These are phyloP conservation scores for Ictalurus punctatus DNA, from an alignment of 2,113 vertebrate genomes.

Conservation along the genomic window DNA sequence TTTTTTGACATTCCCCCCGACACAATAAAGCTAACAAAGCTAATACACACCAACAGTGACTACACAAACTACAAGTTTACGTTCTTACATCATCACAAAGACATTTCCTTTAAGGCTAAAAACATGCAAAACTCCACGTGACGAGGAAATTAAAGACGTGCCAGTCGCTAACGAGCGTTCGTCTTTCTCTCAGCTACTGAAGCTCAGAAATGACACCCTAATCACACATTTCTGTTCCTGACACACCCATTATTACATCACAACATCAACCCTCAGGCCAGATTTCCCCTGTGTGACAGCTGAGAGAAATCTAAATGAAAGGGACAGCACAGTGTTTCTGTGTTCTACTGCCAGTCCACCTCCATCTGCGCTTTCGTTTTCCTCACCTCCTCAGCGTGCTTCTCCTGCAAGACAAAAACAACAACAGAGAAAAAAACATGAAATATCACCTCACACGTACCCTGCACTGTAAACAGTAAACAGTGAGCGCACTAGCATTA, in stretches of 20 bases:
- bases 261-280: neutral
- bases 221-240: neutral
- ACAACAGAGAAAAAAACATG: conserved; percentile 41
- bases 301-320: neutral
- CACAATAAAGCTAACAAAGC: neutral
- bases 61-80: conserved; percentile 18
- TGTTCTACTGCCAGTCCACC: conserved; percentile 77
- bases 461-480: neutral
- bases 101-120: neutral
- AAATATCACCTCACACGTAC: neutral
- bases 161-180: neutral
- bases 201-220: neutral
- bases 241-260: conserved; percentile 1
- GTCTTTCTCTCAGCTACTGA: neutral
- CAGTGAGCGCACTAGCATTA: neutral
- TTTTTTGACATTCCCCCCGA: neutral
- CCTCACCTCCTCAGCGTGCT: conserved; percentile 91
- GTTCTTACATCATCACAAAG: conserved; percentile 26
- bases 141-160: neutral
- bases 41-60: neutral
- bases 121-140: conserved; percentile 14
- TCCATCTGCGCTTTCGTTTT: conserved; percentile 84
- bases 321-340: neutral
- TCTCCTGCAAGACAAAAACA: conserved; percentile 79
- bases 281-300: too few species aligned